phyloP scores from a whole-genome alignment of 2,797 vertebrate genomes.

The Falco naumanni region DNA sequence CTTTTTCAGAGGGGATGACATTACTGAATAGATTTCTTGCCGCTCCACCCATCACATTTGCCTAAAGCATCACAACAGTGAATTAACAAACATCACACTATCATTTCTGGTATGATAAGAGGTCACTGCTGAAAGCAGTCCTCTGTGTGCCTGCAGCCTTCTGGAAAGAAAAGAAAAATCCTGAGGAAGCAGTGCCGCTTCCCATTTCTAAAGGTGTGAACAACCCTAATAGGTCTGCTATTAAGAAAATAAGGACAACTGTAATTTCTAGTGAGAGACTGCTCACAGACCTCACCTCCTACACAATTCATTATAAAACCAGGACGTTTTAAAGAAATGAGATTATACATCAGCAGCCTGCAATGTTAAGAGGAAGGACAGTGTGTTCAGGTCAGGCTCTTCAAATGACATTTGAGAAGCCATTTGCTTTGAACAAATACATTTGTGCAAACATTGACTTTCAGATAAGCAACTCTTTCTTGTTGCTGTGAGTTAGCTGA shows the following conservation, averaged over 20 bases:
- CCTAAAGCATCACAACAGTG: background rate
- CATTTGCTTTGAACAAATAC: background rate
- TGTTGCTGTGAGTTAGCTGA: background rate
- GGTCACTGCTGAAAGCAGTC: background rate
- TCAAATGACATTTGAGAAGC: background rate
- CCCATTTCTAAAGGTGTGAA: background rate
- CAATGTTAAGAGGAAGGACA: background rate
- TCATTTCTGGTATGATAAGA: background rate
- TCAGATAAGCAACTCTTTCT: background rate
- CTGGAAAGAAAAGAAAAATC: background rate
- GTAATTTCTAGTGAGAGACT: background rate
- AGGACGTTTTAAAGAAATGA: background rate
- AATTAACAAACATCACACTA: background rate
- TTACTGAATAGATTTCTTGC: background rate
- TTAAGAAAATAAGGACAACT: background rate
- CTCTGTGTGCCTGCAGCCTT: background rate
- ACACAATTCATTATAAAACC: background rate
- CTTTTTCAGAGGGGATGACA: background rate
- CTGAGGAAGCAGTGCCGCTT: background rate
- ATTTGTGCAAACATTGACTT: background rate
- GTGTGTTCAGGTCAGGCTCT: background rate
- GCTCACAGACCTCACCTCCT: background rate
- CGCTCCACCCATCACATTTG: background rate
- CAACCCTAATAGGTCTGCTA: background rate
- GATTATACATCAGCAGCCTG: background rate